Conservation (phyloP, 2,888 invertebrate species). For the Eugnorisma glareosa region DNA sequence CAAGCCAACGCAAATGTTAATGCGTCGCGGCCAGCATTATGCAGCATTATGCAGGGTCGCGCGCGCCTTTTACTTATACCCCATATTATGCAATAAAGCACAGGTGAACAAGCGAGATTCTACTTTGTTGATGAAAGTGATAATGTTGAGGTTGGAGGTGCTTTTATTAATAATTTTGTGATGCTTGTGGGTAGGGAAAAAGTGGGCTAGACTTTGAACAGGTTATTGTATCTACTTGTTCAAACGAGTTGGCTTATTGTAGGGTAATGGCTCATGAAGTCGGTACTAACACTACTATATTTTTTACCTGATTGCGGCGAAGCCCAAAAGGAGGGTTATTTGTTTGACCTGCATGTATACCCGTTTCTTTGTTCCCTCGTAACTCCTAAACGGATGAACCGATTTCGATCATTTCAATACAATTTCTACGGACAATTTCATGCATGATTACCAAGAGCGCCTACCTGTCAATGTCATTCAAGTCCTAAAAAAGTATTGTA, state of each 20-base stretch:
- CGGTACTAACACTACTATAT: not conserved
- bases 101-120: conserved; percentile 62
- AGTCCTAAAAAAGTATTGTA: not conserved
- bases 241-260: not conserved
- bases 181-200: not conserved
- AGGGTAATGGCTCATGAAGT: not conserved
- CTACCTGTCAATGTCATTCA: not conserved
- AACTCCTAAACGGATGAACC: too few species aligned
- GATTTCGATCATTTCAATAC: not conserved
- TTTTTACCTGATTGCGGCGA: not conserved
- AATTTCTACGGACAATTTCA: not conserved
- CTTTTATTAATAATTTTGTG: conserved; percentile 45
- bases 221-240: not conserved
- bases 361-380: too few species aligned
- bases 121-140: conserved; percentile 57
- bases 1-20: conserved; percentile 68
- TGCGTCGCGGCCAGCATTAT: conserved; percentile 68
- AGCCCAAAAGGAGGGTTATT: too few species aligned
- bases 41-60: conserved; percentile 74
- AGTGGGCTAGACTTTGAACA: conserved; percentile 1
- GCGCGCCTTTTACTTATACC: conserved; percentile 55
- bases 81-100: conserved; percentile 63
- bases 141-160: conserved; percentile 41
- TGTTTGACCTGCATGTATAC: too few species aligned
- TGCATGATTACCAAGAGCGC: not conserved